Base-by-base conservation (phyloP, 2,888 invertebrate genomes). In the Drosophila lacicola region DNA sequence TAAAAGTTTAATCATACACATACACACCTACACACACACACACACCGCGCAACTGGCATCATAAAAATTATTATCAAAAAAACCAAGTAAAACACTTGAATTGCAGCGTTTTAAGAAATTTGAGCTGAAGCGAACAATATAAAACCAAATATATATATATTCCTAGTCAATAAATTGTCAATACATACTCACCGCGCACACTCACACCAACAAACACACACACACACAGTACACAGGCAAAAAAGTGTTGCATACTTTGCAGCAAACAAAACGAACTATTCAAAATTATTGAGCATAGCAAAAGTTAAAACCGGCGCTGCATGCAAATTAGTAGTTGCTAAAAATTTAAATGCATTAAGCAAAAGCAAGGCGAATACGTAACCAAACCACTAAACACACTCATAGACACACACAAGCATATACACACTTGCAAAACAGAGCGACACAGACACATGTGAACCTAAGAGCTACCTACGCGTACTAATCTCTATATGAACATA, bases 391-490 rank as follows among this genome's bases (percentile, higher is more conserved):
- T 33, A 54, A 46, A 67, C 62, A 49, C 53, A 66, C 37, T 47
- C 47, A 69, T 21, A 56, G 34, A 58, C 33, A 75, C 41, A 58
- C 42, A 61, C 29, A 45, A 14, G 65, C 37, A 68, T 37, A 58
- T 42, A 73, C 25, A 62, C 55, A 64, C n/a, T 6, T 4, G 54
- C 73, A 66, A 47, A 54, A 62, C 66, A 56, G 53, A 60, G 73
- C 67, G 73, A 74, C 72, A 77, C 55, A 75, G 53, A 82, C 74
- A 83, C 80, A 80, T 78, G 83, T 80, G 83, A 83, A 83, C 86
- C 88, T 82, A 85, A 85, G 83, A 83, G 88, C 83, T 83, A 83
- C 83, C 86, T 83, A 83, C 88, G 88, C 88, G 85, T 83, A 83
- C 83, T 83, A 88, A 83, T 83, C 85, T 82, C 69, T 83, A 87